A percentile compares a stretch with the other conserved stretches of the same genome.
Conservation (phyloP, 2,113 vertebrate genomes). For the Siphamia tubifer region DNA sequence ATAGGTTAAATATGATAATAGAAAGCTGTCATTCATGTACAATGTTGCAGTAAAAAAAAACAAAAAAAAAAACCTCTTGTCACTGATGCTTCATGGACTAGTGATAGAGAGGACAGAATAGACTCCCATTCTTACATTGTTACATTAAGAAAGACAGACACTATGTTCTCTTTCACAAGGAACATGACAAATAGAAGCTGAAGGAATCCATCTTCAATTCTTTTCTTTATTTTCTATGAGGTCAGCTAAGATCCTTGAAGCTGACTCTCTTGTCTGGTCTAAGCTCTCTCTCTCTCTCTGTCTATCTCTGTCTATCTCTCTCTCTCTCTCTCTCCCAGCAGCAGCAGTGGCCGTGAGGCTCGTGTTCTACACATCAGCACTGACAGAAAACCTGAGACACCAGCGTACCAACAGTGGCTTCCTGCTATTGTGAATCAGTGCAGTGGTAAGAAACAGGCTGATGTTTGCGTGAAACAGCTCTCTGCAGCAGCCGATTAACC, state of each 20-base stretch:
- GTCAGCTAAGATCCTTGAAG: not conserved
- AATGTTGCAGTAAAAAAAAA: no score
- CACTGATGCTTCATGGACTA: no score
- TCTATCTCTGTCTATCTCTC: not conserved
- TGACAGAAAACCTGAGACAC: not conserved
- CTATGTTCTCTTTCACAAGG: not conserved
- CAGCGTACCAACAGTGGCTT: not conserved
- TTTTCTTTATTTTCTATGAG: not conserved
- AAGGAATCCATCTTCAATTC: not conserved
- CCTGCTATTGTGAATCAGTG: not conserved
- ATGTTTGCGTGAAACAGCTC: constrained; percentile 13
- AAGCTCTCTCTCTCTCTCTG: not conserved
- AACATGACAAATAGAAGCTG: not conserved
- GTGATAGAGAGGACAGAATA: no score
- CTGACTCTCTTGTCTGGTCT: not conserved
- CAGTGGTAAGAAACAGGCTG: not conserved
- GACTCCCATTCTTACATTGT: not conserved
- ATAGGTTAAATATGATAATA: no score
- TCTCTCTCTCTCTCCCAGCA: not conserved
- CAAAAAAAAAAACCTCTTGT: no score
- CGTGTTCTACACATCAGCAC: not conserved
- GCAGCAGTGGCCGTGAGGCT: not conserved
- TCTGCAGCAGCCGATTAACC: constrained; percentile 45
- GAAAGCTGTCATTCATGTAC: no score
- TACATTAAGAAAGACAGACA: not conserved